Base-by-base conservation (phyloP, 2,888 invertebrate species). In the Cyaniris semiargus region DNA sequence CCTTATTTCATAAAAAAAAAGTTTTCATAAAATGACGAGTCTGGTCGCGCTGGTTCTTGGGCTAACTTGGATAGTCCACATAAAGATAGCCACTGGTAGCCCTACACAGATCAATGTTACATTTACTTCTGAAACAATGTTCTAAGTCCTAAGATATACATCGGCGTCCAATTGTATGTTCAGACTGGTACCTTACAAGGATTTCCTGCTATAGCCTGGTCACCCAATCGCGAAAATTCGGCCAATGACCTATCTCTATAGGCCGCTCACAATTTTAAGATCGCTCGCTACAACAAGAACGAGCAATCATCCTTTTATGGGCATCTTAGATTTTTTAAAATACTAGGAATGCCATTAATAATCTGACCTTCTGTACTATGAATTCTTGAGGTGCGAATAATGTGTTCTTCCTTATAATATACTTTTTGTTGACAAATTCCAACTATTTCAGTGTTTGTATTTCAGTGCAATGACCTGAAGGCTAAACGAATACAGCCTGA, bases 41-140 rank as follows among this genome's bases (percentile, higher is more conserved):
- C n/a, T n/a, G n/a, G n/a, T n/a, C n/a, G n/a, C n/a, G n/a, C n/a
- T n/a, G n/a, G n/a, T n/a, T n/a, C n/a, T n/a, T n/a, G n/a, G n/a
- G n/a, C n/a, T n/a, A n/a, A n/a, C n/a, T n/a, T 34, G 21, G n/a
- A 58, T 44, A 44, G 44, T 44, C 44, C 44, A 3, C 44, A 44
- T 10, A 44, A 44, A 44, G 44, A 44, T 44, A 56, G 56, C 7
- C 58, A 10, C 58, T 58, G 58, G 58, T 21, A 58, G 58, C 58
- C 58, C 58, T n/a, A 7, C 21, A 58, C n/a, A 58, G 2, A 58
- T 58, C 58, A 21, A 21, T 21, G 8, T 58, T 21, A 8, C 58
- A 58, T 21, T 58, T 58, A 58, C 58, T 21, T 58, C 58, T 58
- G 58, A 58, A 58, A 58, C 58, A 58, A 58, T n/a, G 58, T 21